Percentiles rank a stretch among this genome's conserved stretches.
phyloP scores from a whole-genome alignment of 2,113 vertebrate species.

The Lipotes vexillifer region DNA sequence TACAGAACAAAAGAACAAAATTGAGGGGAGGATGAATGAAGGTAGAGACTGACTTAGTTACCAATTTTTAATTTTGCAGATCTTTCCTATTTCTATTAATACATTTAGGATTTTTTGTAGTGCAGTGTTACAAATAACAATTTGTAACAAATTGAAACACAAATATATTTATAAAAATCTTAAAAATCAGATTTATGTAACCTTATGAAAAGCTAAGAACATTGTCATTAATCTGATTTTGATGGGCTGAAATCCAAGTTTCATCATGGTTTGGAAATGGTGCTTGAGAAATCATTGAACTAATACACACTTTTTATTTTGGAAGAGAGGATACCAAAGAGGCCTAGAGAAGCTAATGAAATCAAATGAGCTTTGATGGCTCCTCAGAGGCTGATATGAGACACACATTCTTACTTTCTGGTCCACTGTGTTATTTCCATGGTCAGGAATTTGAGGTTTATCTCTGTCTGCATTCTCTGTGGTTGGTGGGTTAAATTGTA shows the following conservation, averaged over 20 bases:
- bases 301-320: background rate
- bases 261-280: background rate
- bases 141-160: too few species aligned
- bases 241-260: background rate
- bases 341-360: background rate
- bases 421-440: background rate
- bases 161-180: background rate
- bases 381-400: background rate
- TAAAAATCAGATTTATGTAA: background rate
- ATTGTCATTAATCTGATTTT: background rate
- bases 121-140: background rate
- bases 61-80: background rate
- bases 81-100: background rate
- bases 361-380: background rate
- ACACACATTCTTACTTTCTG: background rate
- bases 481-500: background rate
- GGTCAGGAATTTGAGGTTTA: background rate
- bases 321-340: background rate
- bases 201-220: background rate
- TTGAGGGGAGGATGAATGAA: background rate
- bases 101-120: background rate
- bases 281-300: background rate
- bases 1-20: background rate
- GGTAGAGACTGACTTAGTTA: background rate
- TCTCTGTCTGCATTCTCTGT: background rate